Base-by-base conservation (phyloP, 1,140 invertebrate genomes). In the Callitettix versicolor region DNA sequence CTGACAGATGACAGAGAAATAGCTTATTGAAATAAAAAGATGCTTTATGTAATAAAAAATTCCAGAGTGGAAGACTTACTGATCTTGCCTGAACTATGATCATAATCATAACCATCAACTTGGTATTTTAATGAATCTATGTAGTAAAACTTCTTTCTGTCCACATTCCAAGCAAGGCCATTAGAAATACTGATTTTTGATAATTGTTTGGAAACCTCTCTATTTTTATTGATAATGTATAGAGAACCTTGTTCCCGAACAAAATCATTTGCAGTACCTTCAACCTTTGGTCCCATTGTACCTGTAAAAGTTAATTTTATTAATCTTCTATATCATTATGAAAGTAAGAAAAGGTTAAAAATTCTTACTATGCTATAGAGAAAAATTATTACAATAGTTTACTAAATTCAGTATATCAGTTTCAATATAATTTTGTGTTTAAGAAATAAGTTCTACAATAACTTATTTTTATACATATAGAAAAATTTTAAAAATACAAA, bases 151-250 rank as follows among this genome's bases (percentile, higher is more conserved):
- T 62, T 71, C 34, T 66, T 69, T 53, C 71, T 67, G 58, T 76
- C 73, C 5, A 49, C 41, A 21, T 68, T 68, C 76, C 76, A 78
- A 0, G 70, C 70, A 11, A 78, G 48, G 1, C 76, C 76, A 59
- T 78, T 78, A 0, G 74, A 71, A 20, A 78, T 69, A 6, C 51
- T 52, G 11, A 68, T 47, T 15, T 65, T 54, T 15, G 43, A 26
- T 4, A 57, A 20, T 15, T 54, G 55, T 33, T 36, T 58, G 30
- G 58, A 57, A 7, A 44, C 30, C 2, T 22, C 48, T 49, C 15
- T 20, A 9, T 56, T 40, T 41, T 30, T 33, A 24, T 33, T 36
- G 22, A 30, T 14, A 14, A 47, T 49, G 51, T 52, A 59, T 26
- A 54, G 46, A 24, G 38, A 33, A 12, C 47, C 54, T 34, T 15